Percentiles rank a stretch among this genome's conserved stretches.
These are phyloP conservation scores for Eupsilia transversa DNA, from an alignment of 2,888 invertebrate genomes.

Conservation along the genomic window DNA sequence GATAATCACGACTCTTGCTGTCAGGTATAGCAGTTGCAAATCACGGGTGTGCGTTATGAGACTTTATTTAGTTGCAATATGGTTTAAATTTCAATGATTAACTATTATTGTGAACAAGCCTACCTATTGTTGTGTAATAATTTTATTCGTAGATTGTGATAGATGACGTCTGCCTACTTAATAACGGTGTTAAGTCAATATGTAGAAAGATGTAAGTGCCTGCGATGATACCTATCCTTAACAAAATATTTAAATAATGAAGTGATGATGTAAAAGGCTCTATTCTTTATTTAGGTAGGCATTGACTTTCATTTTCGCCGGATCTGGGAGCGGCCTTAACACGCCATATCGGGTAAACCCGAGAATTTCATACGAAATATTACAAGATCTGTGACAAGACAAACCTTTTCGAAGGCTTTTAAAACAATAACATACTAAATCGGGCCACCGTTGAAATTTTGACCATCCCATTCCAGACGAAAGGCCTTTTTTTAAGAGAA, in stretches of 20 bases:
- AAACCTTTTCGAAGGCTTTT: background rate
- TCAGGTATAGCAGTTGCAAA: slow-evolving; percentile 23
- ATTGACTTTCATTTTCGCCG: slow-evolving; percentile 31
- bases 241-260: slow-evolving; percentile 28
- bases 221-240: slow-evolving; percentile 33
- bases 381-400: background rate
- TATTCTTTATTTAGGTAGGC: background rate
- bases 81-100: slow-evolving; percentile 19
- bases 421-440: background rate
- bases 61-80: background rate
- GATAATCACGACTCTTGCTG: slow-evolving; percentile 29
- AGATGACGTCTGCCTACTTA: slow-evolving; percentile 20
- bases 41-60: background rate
- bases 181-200: slow-evolving; percentile 37
- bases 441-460: background rate
- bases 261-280: slow-evolving; percentile 30
- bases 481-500: background rate
- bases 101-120: background rate
- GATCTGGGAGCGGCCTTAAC: slow-evolving; percentile 27
- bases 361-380: background rate
- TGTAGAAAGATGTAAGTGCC: slow-evolving; percentile 20
- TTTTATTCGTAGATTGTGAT: slow-evolving; percentile 30
- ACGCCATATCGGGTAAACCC: background rate
- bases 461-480: no score
- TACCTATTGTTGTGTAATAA: slow-evolving; percentile 42